Evolutionary conservation across 2,888 invertebrate genomes (phyloP), one percentile per base, ranked within the genome.

Genomic region (Trachelus stipa): DNA sequence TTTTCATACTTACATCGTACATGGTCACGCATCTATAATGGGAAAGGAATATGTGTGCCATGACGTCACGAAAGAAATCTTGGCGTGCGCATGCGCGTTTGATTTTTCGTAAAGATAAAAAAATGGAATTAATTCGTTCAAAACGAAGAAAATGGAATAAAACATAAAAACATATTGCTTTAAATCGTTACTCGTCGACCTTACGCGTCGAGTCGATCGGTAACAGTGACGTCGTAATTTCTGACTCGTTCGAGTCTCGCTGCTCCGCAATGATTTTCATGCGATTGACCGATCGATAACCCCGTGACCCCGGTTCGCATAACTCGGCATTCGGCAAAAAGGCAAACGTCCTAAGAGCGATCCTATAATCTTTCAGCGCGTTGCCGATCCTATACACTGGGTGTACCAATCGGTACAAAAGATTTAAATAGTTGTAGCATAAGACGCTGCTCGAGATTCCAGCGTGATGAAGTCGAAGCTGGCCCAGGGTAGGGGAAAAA

Each of bases 351-450:
- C 40, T 23, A 9, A 4, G 40, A 15, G 6, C 40, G 40, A 56
- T 23, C 6, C 56, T 56, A 56, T 2, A 4, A 37, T 56, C 23
- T 23, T 56, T 1, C 23, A 23, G 56, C 9, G 23, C 56, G 15
- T 23, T 23, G 56, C 23, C 56, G 56, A 56, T 56, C 9, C 56
- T 23, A 9, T 3, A 56, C 1, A 56, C 56, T 2, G 23, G 56
- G 56, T 56, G 56, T 56, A 56, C 56, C 56, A 23, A 56, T 15
- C 23, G 56, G 56, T 82, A 85, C 86, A 87, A 87, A 87, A 86
- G 88, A 89, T 88, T 87, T 84, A 89, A 89, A 89, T 89, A 89
- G 87, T 88, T 84, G 82, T 80, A 80, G 81, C 80, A 56, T 3
- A 77, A 79, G 79, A 82, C 78, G 78, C 69, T 74, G 77, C 37